Base-by-base conservation (phyloP, 2,113 vertebrate species). In the Austrofundulus limnaeus region DNA sequence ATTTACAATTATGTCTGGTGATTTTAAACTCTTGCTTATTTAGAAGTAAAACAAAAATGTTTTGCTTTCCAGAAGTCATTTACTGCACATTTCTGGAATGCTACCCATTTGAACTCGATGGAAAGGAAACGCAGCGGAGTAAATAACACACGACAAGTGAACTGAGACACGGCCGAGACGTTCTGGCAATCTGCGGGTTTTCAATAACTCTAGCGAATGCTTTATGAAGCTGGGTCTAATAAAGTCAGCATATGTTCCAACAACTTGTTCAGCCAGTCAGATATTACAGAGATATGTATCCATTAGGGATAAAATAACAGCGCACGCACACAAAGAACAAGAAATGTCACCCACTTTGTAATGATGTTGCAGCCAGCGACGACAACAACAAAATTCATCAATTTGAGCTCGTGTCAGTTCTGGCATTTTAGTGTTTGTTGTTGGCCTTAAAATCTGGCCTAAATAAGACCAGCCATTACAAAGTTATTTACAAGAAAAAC, bases 401-500 rank as follows among this genome's bases (percentile, higher is more conserved):
- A 68, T 65, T 11, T 48, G 2, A 16, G 41, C n/a, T 24, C 49
- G 11, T 23, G 23, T 19, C 39, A 28, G 5, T 56, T 60, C 66
- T 24, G 13, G 43, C n/a, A 54, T 59, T 56, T 68, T 9, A 20
- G 12, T 45, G 15, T 43, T 72, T 61, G 12, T 41, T 50, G 47
- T 20, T 20, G 23, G 24, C 25, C 66, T 25, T 2, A 31, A 20
- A 28, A 45, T 0, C 24, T 70, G 38, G 42, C 23, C 45, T 54
- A 12, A 15, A 60, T 48, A 23, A 62, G 5, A 16, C 10, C 47
- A 69, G 58, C 59, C 41, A 57, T 60, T 39, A 50, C 17, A 8
- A 59, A 8, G 19, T 63, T 56, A 49, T 64, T 80, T 70, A 24
- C 19, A 34, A 13, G 1, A 10, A 61, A 37, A 34, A 39, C 48